Percentiles rank a stretch among this genome's conserved stretches.
These are phyloP conservation scores for Brachyhypopomus gauderio DNA, from an alignment of 2,113 vertebrate genomes.

Conservation along the genomic window DNA sequence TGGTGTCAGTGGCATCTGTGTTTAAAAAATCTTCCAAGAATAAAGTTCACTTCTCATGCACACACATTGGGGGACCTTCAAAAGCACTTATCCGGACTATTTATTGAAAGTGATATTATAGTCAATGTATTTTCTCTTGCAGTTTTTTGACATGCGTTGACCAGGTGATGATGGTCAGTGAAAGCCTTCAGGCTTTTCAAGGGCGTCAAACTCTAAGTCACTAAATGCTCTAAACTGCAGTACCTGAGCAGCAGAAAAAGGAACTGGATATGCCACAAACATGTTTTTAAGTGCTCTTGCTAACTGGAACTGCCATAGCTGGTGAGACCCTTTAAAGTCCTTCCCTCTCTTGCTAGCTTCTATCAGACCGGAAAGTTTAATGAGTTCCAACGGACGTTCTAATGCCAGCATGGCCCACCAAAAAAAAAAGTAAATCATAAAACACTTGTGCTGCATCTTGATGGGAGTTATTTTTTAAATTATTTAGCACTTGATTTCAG, in stretches of 20 bases:
- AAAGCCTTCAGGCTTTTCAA: not conserved
- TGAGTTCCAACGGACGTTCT: not conserved
- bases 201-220: not conserved
- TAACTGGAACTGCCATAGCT: slow-evolving; percentile 17
- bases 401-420: slow-evolving; percentile 6
- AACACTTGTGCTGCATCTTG: slow-evolving; percentile 42
- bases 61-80: not conserved
- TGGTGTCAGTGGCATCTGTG: slow-evolving; percentile 1
- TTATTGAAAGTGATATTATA: not conserved
- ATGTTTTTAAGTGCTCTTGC: not conserved
- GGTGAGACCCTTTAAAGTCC: not conserved
- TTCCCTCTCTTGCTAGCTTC: not conserved
- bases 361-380: slow-evolving; percentile 3
- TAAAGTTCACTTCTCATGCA: slow-evolving; percentile 2
- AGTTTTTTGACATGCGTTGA: not conserved
- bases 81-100: not conserved
- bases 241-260: not conserved
- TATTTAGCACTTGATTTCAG: slow-evolving; percentile 59
- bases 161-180: not conserved
- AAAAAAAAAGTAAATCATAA: slow-evolving; percentile 34
- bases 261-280: not conserved
- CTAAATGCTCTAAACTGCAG: slow-evolving; percentile 13
- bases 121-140: not conserved
- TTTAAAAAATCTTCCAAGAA: slow-evolving; percentile 13
- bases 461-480: slow-evolving; percentile 53